Percentiles rank a stretch among this genome's conserved stretches.
Evolutionary conservation across 1,140 invertebrate genomes (phyloP).

Genomic region (Copidosoma floridanum): DNA sequence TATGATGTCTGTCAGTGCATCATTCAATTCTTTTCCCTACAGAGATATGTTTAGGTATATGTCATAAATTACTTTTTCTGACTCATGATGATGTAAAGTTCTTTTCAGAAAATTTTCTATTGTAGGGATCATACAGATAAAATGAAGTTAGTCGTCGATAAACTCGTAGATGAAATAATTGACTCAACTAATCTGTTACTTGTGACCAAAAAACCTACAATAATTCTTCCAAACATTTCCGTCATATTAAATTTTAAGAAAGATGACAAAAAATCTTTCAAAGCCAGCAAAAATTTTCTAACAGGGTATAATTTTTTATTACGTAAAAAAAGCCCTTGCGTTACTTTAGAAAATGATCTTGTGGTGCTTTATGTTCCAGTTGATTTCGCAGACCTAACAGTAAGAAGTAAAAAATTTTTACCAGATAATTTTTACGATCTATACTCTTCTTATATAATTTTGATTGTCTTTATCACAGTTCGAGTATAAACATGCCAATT

Average conservation of each 20-base stretch:
- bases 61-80: neutral
- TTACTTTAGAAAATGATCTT: neutral
- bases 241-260: slow-evolving; percentile 12
- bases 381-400: slow-evolving; percentile 5
- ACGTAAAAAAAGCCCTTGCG: neutral
- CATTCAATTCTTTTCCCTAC: neutral
- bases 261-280: neutral
- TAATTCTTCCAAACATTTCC: neutral
- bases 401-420: neutral
- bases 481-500: neutral
- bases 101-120: neutral
- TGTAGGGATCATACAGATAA: neutral
- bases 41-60: neutral
- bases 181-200: neutral
- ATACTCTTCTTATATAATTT: neutral
- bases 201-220: neutral
- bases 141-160: neutral
- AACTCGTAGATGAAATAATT: slow-evolving; percentile 3
- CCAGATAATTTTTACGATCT: neutral
- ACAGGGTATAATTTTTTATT: slow-evolving; percentile 3
- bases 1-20: slow-evolving; percentile 1
- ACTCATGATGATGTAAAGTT: neutral
- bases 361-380: neutral
- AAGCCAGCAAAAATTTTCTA: neutral
- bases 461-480: neutral